A percentile compares a stretch with the other conserved stretches of the same genome.
phyloP scores from a whole-genome alignment of 2,888 invertebrate species.

The Criorhina ranunculi region DNA sequence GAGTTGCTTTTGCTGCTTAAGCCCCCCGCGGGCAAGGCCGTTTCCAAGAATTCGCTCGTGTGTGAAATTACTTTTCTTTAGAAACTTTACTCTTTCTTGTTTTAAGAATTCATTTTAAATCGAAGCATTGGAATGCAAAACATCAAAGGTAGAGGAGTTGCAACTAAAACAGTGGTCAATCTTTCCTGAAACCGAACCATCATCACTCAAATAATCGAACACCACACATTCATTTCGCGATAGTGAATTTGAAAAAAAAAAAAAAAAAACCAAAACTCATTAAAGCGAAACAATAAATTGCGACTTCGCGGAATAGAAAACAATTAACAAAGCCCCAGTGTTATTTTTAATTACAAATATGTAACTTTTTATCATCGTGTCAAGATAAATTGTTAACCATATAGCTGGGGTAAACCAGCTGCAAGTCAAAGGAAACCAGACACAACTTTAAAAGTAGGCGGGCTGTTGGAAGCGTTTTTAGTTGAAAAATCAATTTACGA shows the following conservation, averaged over 20 bases:
- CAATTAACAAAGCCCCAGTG: conserved; percentile 23
- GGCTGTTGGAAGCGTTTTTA: conserved; percentile 9
- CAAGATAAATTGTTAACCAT: conserved; percentile 24
- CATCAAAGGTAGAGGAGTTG: no score
- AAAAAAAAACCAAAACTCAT: conserved; percentile 7
- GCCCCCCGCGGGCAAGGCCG: conserved; percentile 62
- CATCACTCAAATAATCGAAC: conserved; percentile 1
- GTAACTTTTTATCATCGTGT: conserved; percentile 28
- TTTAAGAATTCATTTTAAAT: conserved; percentile 26
- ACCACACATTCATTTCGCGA: conserved; percentile 1
- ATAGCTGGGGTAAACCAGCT: conserved; percentile 27
- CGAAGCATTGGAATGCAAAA: no score
- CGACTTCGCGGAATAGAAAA: not conserved
- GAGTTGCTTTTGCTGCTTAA: conserved; percentile 21
- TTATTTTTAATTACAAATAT: conserved; percentile 48
- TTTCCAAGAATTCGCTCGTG: conserved; percentile 60
- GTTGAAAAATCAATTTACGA: conserved; percentile 12
- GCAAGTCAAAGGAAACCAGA: conserved; percentile 8
- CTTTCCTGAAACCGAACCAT: not conserved
- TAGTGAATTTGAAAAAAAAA: conserved; percentile 31
- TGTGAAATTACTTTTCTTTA: conserved; percentile 63
- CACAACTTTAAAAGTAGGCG: conserved; percentile 26
- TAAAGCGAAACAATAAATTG: conserved; percentile 16
- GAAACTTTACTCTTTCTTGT: not conserved
- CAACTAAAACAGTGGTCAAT: no score